Conservation (phyloP, 2,113 vertebrate genomes). For the Misgurnus anguillicaudatus region DNA sequence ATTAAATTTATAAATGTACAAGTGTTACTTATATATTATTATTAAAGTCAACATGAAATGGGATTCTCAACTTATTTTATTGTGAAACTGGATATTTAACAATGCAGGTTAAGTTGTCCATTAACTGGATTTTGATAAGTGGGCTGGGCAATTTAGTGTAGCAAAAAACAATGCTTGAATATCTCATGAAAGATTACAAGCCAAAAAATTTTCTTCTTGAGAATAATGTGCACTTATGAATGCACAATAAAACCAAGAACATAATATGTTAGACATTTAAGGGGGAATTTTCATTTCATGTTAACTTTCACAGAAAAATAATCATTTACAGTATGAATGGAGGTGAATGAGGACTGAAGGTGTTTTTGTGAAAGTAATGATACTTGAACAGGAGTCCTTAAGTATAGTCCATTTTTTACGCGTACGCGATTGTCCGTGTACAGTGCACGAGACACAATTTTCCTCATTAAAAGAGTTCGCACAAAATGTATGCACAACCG, state of each 20-base stretch:
- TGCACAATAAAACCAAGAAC: background rate
- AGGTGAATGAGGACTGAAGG: background rate
- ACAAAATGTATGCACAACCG: no score
- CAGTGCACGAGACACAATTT: no score
- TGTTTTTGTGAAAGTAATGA: conserved; percentile 12
- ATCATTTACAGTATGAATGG: background rate
- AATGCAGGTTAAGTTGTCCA: background rate
- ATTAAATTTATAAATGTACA: no score
- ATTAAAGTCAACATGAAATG: conserved; percentile 31
- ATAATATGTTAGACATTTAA: background rate
- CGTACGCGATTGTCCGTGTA: no score
- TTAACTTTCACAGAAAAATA: conserved; percentile 16
- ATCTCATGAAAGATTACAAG: no score
- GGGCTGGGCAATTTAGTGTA: no score
- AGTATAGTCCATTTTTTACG: no score
- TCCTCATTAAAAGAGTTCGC: no score
- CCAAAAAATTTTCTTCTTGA: no score
- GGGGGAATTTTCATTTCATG: background rate
- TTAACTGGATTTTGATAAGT: background rate
- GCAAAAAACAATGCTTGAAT: no score
- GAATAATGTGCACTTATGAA: background rate
- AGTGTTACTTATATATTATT: background rate
- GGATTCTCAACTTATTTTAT: background rate
- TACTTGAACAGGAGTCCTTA: background rate
- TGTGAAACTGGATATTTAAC: background rate